Evolutionary conservation across 2,797 vertebrate species (phyloP).

Genomic region (Sebastes trivittatus): DNA sequence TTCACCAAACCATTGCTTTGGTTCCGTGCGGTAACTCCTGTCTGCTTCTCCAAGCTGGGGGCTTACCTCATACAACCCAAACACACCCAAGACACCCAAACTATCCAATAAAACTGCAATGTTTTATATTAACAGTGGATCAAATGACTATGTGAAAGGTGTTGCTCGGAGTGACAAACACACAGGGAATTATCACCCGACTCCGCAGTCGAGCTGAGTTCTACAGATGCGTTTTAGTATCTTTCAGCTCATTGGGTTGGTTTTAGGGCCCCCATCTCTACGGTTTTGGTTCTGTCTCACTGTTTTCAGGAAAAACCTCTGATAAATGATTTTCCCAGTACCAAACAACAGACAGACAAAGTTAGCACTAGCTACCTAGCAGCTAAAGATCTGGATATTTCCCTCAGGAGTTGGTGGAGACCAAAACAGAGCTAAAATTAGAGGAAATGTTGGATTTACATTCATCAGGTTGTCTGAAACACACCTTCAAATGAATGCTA

Average conservation of each 20-base stretch:
- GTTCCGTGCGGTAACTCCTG: too few relatives aligned
- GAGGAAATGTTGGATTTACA: background rate
- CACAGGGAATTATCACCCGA: background rate
- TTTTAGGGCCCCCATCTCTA: background rate
- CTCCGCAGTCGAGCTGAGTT: background rate
- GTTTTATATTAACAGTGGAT: background rate
- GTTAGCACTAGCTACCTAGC: background rate
- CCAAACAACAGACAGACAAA: background rate
- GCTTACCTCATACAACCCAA: too few relatives aligned
- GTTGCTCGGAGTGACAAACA: background rate
- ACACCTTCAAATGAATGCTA: background rate
- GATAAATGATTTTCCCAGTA: background rate
- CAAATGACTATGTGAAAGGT: background rate
- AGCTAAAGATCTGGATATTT: background rate
- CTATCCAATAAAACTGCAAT: background rate
- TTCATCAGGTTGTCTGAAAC: background rate
- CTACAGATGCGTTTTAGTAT: background rate
- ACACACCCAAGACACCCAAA: too few relatives aligned
- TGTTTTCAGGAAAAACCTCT: background rate
- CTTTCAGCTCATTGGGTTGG: background rate
- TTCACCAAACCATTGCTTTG: too few relatives aligned
- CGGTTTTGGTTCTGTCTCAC: background rate
- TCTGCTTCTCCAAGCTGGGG: too few relatives aligned
- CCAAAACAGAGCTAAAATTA: background rate
- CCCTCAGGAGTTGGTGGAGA: background rate